These are phyloP conservation scores for Parazoanthus atlanticus DNA, from an alignment of 92 coral and sea anemone genomes.

Conservation along the genomic window DNA sequence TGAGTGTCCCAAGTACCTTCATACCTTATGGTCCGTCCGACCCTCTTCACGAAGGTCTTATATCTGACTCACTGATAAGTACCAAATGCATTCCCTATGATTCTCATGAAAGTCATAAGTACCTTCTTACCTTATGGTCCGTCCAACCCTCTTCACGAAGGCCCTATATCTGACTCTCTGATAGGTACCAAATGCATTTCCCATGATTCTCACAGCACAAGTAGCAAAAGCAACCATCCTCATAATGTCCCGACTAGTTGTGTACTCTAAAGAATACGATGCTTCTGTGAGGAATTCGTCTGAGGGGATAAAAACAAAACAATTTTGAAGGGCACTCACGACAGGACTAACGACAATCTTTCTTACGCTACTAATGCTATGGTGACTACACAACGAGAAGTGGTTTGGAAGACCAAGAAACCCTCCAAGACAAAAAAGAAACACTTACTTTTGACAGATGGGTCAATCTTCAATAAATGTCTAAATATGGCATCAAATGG, in stretches of 20 bases:
- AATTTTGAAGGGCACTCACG: no score
- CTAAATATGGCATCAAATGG: constrained; percentile 94
- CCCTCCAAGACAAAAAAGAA: neutral
- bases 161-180: constrained; percentile 89
- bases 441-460: constrained; percentile 64
- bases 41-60: constrained; percentile 92
- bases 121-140: constrained; percentile 81
- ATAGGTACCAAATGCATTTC: constrained; percentile 82
- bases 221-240: constrained; percentile 93
- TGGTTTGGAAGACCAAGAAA: neutral
- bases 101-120: constrained; percentile 32
- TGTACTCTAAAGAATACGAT: constrained; percentile 65
- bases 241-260: constrained; percentile 86
- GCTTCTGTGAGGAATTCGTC: constrained; percentile 71
- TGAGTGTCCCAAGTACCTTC: neutral
- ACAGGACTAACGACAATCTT: neutral
- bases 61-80: constrained; percentile 83
- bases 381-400: neutral
- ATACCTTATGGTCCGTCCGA: constrained; percentile 93
- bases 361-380: neutral
- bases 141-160: constrained; percentile 92
- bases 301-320: constrained; percentile 26
- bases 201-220: constrained; percentile 85
- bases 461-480: constrained; percentile 85
- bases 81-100: constrained; percentile 85